Evolutionary conservation across 1,140 invertebrate genomes (phyloP), one percentile per base, ranked within the genome.

Genomic region (Littorina saxatilis): DNA sequence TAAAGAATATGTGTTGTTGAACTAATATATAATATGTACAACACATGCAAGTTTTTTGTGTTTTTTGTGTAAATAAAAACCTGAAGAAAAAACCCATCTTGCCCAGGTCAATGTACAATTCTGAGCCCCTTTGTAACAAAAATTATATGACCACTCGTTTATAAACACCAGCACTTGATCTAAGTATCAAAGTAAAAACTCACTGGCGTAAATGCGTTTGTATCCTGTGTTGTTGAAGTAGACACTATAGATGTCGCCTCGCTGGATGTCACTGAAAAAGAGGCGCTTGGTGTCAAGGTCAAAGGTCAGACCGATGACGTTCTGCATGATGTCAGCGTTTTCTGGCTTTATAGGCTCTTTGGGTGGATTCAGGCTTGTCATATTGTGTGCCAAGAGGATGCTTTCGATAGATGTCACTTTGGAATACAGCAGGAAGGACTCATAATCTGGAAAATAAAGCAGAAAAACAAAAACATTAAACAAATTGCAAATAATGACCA

Each of bases 391-490:
- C 11, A 99, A 90, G 88, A 96, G 95, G 3, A 98, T 95, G 0
- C 95, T 95, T 50, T 97, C 94, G 39, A 99, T 96, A 93, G 98
- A 97, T 0, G 96, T 97, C 72, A 98, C 94, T 0, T 98, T 98
- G 0, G 97, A 96, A 88, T 98, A 99, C 0, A 99, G 96, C 1
- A 99, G 89, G 90, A 96, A 99, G 87, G 98, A 97, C 47, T 96
- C 76, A 72, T 95, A 0, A 96, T 95, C 66, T 95, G 94, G 80
- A 96, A 95, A 39, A 11, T 68, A 37, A 52, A 50, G 32, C 13
- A 32, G 50, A 11, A 76, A 47, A 77, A 15, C 2, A 58, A 63
- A 5, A 35, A 29, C 23, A 43, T n/a, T n/a, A 27, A 39, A 79
- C 29, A 80, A 23, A 80, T 9, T 29, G 29, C n/a, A 66, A n/a